Base-by-base conservation (phyloP, 2,888 invertebrate species). In the Spilosoma lubricipeda region DNA sequence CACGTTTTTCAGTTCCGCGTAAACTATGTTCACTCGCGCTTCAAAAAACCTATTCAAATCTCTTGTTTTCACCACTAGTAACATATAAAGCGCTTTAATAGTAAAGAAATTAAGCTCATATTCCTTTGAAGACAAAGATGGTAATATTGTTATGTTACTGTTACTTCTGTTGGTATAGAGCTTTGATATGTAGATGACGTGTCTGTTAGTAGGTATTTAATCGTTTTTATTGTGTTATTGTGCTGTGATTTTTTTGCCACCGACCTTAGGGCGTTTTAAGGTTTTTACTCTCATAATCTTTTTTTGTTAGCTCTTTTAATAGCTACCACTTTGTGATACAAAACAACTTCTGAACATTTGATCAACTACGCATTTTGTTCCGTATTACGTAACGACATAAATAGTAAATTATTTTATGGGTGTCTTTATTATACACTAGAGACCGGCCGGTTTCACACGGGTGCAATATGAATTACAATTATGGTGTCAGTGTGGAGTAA, bases 131-230 rank as follows among this genome's bases (percentile, higher is more conserved):
- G 59, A 13, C 15, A 3, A 27, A 3, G 27, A 59, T 13, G n/a
- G 13, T 4, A 27, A 59, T 27, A 59, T 59, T 59, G 27, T 27
- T 59, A 56, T n/a, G n/a, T 59, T 27, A 56, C 27, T 27, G n/a
- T 2, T 59, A 59, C 13, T 27, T 59, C n/a, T 59, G n/a, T 23
- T n/a, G 9, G 23, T 52, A 56, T 13, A 0, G 13, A 59, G 27
- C 59, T 59, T 59, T 59, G 59, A 59, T 59, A 59, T 59, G 59
- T 27, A 59, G 27, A 59, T 59, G n/a, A 59, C 27, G 15, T 59
- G 59, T 13, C 27, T 59, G 13, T 59, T 59, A 27, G 13, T 59
- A 27, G 1, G n/a, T 59, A 59, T 59, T 59, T 27, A 59, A 59
- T 59, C 59, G 59, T 27, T 27, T 59, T 59, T 59, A 27, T 59